Evolutionary conservation across 1,140 invertebrate genomes (phyloP).

Genomic region (Ceratina calcarata): DNA sequence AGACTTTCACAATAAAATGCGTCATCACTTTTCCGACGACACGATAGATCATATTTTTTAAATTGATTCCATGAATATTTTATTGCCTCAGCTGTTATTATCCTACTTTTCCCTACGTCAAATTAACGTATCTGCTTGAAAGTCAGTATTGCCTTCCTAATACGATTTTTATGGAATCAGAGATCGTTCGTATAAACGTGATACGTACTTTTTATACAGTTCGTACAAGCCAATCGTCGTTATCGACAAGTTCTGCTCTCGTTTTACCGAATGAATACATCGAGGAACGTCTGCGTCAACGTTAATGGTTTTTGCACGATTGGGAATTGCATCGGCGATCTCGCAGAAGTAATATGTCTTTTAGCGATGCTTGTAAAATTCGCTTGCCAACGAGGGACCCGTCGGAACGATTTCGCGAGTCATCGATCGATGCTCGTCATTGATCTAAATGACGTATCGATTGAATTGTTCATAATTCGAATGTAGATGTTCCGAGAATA

Average conservation of each 20-base stretch:
- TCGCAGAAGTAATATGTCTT: neutral
- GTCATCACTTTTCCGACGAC: no score
- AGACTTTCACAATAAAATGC: no score
- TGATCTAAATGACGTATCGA: no score
- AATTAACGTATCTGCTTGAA: no score
- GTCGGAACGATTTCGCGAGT: neutral
- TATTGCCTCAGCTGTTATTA: no score
- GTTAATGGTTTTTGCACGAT: conserved; percentile 3
- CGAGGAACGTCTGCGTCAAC: neutral
- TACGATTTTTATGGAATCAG: no score
- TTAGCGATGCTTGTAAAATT: conserved; percentile 4
- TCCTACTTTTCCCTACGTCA: no score
- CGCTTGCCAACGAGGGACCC: conserved; percentile 14
- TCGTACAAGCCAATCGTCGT: conserved; percentile 2
- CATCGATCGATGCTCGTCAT: neutral
- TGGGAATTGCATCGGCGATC: conserved; percentile 21
- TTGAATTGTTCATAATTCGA: neutral
- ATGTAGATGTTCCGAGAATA: neutral
- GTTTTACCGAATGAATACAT: conserved; percentile 4
- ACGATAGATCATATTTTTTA: no score
- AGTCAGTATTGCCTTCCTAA: no score
- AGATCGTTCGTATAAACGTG: no score
- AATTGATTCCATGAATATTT: no score
- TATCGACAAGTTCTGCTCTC: neutral
- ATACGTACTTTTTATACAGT: no score